Percentiles rank a stretch among this genome's conserved stretches.
These are phyloP conservation scores for Erithacus rubecula DNA, from an alignment of 2,797 vertebrate species.

Conservation along the genomic window DNA sequence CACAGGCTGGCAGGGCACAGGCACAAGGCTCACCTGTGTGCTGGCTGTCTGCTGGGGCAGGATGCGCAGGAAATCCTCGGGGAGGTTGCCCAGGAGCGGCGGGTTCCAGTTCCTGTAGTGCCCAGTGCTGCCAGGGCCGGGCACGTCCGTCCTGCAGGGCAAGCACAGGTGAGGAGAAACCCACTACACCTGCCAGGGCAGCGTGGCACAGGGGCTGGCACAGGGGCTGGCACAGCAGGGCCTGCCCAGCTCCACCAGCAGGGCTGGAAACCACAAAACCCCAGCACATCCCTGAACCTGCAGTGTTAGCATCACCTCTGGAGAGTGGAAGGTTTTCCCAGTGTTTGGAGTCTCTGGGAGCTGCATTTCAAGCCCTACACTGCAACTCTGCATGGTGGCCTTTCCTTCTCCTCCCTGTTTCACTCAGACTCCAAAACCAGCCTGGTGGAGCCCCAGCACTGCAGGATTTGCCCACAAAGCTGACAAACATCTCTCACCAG, in stretches of 20 bases:
- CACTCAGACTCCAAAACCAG: neutral
- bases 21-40: slow-evolving; percentile 77
- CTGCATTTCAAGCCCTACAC: neutral
- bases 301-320: fast-evolving
- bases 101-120: slow-evolving; percentile 95
- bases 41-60: slow-evolving; percentile 87
- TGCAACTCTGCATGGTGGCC: fast-evolving
- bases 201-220: neutral
- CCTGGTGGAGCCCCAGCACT: fast-evolving
- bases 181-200: fast-evolving
- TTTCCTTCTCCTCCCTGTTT: neutral
- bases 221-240: neutral
- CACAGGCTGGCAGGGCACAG: neutral
- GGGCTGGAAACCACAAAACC: neutral
- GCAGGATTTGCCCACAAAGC: fast-evolving
- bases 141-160: slow-evolving; percentile 77
- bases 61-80: slow-evolving; percentile 94
- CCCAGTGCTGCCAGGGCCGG: slow-evolving; percentile 69
- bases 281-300: neutral
- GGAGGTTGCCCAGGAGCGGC: slow-evolving; percentile 90
- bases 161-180: neutral
- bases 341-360: neutral
- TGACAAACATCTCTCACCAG: fast-evolving
- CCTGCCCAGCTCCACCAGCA: neutral
- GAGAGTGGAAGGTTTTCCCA: neutral